phyloP scores from a whole-genome alignment of 2,113 vertebrate genomes.

The Cryptomyrus ogoouensis region DNA sequence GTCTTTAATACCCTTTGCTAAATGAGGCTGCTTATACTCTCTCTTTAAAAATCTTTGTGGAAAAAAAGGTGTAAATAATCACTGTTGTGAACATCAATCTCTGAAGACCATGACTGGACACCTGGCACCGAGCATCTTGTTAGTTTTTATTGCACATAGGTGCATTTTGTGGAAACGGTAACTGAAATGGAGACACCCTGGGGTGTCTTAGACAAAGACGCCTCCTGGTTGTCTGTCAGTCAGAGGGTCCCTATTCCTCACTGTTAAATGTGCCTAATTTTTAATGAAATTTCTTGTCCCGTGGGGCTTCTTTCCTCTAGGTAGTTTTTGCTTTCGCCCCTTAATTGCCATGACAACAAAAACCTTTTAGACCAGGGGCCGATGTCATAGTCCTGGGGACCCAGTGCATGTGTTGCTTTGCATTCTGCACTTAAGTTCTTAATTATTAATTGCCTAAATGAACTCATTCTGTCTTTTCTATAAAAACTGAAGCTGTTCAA shows the following conservation, averaged over 20 bases:
- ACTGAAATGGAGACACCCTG: background rate
- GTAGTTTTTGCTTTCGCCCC: background rate
- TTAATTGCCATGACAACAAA: slow-evolving; percentile 5
- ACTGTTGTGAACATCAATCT: background rate
- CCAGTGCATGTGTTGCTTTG: background rate
- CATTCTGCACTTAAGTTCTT: background rate
- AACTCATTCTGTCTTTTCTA: background rate
- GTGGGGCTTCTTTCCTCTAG: background rate
- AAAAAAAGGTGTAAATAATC: background rate
- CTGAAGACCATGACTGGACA: background rate
- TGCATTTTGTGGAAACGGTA: background rate
- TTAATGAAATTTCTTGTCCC: background rate
- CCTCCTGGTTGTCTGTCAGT: background rate
- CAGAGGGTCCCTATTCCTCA: background rate
- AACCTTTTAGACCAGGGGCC: background rate
- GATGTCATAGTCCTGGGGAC: background rate
- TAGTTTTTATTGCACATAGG: background rate
- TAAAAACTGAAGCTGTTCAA: background rate
- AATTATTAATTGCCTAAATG: background rate
- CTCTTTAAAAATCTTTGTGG: background rate
- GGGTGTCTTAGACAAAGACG: background rate
- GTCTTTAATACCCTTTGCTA: background rate
- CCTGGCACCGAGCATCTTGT: background rate
- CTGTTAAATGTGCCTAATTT: background rate
- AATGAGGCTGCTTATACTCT: background rate